A percentile compares a stretch with the other conserved stretches of the same genome.
Evolutionary conservation across 1,140 invertebrate genomes (phyloP).

Genomic region (Euglossa dilemma): DNA sequence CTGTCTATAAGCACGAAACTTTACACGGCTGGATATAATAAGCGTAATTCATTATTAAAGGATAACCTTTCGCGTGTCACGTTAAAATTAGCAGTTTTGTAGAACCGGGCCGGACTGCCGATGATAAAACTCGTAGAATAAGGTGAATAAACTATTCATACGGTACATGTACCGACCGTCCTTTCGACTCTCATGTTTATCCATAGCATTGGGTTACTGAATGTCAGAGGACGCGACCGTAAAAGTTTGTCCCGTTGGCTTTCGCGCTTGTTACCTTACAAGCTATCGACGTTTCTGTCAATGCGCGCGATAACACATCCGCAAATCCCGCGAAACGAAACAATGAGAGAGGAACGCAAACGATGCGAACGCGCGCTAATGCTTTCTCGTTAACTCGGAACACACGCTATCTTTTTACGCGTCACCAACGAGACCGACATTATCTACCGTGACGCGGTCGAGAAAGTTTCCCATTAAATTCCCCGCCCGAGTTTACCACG

Average conservation of each 20-base stretch:
- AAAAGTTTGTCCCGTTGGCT: slow-evolving; percentile 7
- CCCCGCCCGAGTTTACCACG: neutral
- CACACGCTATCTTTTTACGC: neutral
- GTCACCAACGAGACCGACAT: neutral
- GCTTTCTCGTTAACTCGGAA: neutral
- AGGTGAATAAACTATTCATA: slow-evolving; percentile 9
- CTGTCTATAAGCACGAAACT: neutral
- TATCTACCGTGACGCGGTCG: neutral
- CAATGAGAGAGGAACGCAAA: slow-evolving; percentile 12
- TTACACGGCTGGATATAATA: neutral
- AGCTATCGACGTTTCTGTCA: slow-evolving; percentile 43
- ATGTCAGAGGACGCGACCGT: neutral
- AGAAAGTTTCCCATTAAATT: neutral
- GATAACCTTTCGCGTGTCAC: neutral
- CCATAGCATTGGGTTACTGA: neutral
- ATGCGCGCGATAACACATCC: neutral
- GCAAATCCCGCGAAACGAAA: neutral
- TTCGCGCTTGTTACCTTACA: neutral
- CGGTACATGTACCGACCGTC: neutral
- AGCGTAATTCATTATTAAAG: neutral
- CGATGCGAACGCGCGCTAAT: neutral
- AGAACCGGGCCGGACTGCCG: too few relatives aligned
- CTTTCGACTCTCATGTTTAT: neutral
- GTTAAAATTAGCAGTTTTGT: neutral
- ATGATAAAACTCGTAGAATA: neutral